These are phyloP conservation scores for Spilogale gracilis DNA, from an alignment of 2,113 vertebrate species.

Conservation along the genomic window DNA sequence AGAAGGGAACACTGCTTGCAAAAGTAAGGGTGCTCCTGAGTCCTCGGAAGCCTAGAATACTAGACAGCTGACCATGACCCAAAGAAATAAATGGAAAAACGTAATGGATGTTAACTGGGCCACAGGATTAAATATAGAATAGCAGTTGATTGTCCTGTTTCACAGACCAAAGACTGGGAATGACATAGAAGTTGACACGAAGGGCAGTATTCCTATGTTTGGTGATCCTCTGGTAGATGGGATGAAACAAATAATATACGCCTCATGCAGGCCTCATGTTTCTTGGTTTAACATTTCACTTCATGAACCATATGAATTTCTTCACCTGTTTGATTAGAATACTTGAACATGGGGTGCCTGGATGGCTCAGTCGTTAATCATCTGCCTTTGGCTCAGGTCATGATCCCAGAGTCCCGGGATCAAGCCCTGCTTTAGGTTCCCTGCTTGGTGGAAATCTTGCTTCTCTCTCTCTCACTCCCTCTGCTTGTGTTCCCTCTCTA, in stretches of 20 bases:
- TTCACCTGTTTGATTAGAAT: slow-evolving; percentile 36
- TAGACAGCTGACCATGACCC: neutral
- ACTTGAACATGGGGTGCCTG: neutral
- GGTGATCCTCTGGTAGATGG: neutral
- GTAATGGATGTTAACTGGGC: neutral
- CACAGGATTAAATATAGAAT: slow-evolving; percentile 22
- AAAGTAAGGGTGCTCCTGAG: neutral
- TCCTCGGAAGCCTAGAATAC: neutral
- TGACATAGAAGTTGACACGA: slow-evolving; percentile 19
- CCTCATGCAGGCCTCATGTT: neutral
- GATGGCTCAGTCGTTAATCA: too few species aligned
- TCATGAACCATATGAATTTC: neutral
- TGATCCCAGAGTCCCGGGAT: too few species aligned
- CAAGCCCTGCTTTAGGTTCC: too few species aligned
- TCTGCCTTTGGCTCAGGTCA: too few species aligned
- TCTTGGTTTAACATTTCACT: neutral
- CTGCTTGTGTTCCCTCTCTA: too few species aligned
- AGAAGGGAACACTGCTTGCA: neutral
- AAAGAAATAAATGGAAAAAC: slow-evolving; percentile 22
- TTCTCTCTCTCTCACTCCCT: too few species aligned
- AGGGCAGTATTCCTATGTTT: neutral
- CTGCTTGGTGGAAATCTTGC: too few species aligned
- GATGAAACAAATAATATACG: neutral
- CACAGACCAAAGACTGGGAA: slow-evolving; percentile 38
- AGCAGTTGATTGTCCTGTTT: neutral